Percentiles rank a stretch among this genome's conserved stretches.
Evolutionary conservation across 2,888 invertebrate species (phyloP).

Genomic region (Matsumyia berberina): DNA sequence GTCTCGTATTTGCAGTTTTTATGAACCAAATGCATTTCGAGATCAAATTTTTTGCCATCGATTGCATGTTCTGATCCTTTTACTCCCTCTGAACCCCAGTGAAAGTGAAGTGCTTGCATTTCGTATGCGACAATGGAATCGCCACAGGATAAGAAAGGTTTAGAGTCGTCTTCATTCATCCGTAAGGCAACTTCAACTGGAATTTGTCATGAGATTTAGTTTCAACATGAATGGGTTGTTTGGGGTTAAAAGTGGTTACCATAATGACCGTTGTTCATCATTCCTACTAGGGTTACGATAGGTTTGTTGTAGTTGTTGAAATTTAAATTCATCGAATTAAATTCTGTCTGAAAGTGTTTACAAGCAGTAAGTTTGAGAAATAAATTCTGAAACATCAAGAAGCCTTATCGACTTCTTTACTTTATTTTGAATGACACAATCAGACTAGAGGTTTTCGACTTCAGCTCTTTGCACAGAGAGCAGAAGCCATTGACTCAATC

Average conservation of each 20-base stretch:
- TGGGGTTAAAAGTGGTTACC: conserved; percentile 75
- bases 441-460: too few species aligned
- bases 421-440: too few species aligned
- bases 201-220: background rate
- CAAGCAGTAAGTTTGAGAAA: background rate
- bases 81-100: conserved; percentile 89
- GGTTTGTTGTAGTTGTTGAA: conserved; percentile 87
- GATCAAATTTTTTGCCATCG: conserved; percentile 85
- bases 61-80: conserved; percentile 86
- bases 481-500: too few species aligned
- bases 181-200: conserved; percentile 80
- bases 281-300: conserved; percentile 86
- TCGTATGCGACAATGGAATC: conserved; percentile 79
- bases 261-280: conserved; percentile 90
- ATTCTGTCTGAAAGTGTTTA: conserved; percentile 65
- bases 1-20: conserved; percentile 86
- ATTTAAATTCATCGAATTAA: conserved; percentile 87
- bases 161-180: conserved; percentile 77
- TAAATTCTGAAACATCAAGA: too few species aligned
- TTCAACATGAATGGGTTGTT: background rate
- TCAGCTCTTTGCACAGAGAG: too few species aligned
- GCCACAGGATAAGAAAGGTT: conserved; percentile 80
- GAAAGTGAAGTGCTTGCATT: conserved; percentile 85
- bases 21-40: conserved; percentile 89
- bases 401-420: too few species aligned